Base-by-base conservation (phyloP, 2,113 vertebrate genomes). In the Genyomyrus donnyi region DNA sequence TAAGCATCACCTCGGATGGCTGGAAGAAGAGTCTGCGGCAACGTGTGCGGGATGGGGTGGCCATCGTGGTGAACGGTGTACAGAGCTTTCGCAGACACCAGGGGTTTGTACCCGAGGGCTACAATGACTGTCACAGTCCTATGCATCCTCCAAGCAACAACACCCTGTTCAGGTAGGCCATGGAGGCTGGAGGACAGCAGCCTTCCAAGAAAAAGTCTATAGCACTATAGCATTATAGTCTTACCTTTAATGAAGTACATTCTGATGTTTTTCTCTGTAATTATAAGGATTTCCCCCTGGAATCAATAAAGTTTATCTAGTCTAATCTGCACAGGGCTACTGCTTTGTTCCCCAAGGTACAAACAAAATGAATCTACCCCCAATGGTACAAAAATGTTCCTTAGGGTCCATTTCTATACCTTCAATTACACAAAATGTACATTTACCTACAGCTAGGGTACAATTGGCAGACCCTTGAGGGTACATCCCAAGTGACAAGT, bases 1-100 rank as follows among this genome's bases (percentile, higher is more conserved):
- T 99, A 91, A 98, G 98, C 0, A 96, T 99, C 48, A 97, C 98
- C 90, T 98, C 98, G 0, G 98, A 99, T 93, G 97, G 97, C 94
- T 99, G 98, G 98, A 97, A 97, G 93, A 97, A 98, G 92, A 98
- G 96, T 93, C 94, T 99, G 93, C 93, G 97, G 89, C 98, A 99
- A 95, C 96, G 98, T 89, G 97, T 99, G 91, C 96, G 97, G 70
- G 98, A 99, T 35, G 98, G 98, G 0, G 97, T 99, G 88, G 98
- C 98, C 92, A 97, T 99, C 74, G 94, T 99, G 17, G 97, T 97
- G 49, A 96, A 97, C 90, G 98, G 97, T 7, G 97, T 98, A 0
- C 95, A 98, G 91, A 94, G 97, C 93, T 99, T 98, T 94, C 95
- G 94, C 93, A 96, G 92, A 46, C 94, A 96, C 91, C 92, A 96